Base-by-base conservation (phyloP, 2,113 vertebrate species). In the Vicugna pacos region DNA sequence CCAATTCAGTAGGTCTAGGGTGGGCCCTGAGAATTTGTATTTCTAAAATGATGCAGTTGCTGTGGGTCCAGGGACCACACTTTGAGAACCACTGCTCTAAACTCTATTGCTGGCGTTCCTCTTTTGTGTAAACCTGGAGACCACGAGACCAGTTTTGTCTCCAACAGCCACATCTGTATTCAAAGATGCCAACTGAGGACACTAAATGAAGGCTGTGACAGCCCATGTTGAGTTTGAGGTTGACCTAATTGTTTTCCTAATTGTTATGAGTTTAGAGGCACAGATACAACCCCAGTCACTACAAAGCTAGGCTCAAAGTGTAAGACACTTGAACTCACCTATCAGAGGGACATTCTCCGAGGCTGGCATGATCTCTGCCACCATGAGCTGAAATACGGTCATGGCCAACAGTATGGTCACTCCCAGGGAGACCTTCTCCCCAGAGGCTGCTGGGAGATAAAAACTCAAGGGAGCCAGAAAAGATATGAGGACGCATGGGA, bases 351-450 rank as follows among this genome's bases (percentile, higher is more conserved):
- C 99, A 4, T 99, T 99, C 98, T 99, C 99, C 35, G 99, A 99
- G 48, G 99, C 99, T 2, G 99, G 99, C 99, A 99, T 99, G 98
- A 99, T 99, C 98, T 99, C 99, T 67, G 99, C 99, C 97, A 99
- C 99, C 99, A 99, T 99, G 88, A 99, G 97, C 98, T 99, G 99
- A 97, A 99, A 99, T 77, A 99, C 99, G 0, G 99, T 99, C 92
- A 99, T 99, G 4, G 99, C 99, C 97, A 99, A 98, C 64, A 99
- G 99, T 94, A 99, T 99, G 0, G 99, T 99, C 65, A 99, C 99
- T 0, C 99, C 99, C 30, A 99, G 98, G 24, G 99, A 99, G 30
- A 99, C 99, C 98, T 99, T 99, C 98, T 99, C 99, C 62, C 99
- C 99, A 0, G 99, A 99, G 97, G 99, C 99, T 13, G 99, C 99